Evolutionary conservation across 2,113 vertebrate species (phyloP), one percentile per base, ranked within the genome.

Genomic region (Antechinus stuartii): DNA sequence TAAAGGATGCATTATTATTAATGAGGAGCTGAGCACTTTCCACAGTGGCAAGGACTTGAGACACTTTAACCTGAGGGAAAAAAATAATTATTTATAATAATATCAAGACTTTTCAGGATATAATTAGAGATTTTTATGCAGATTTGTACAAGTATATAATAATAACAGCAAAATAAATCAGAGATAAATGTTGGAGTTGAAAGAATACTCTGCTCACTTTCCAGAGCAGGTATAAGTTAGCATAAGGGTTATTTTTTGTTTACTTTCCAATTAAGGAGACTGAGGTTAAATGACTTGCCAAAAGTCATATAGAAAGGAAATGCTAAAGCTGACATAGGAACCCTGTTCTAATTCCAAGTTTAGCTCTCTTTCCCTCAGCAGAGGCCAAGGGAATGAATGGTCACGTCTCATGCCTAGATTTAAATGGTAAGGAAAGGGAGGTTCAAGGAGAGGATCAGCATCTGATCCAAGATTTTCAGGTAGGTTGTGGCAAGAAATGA

Each of bases 21-120:
- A 99, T 98, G 94, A 99, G 99, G 92, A 97, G 90, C 98, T 99
- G 99, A 24, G 99, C 99, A 54, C 98, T 97, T 93, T 99, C 99
- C 95, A 99, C 98, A 93, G 98, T 97, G 0, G 96, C 61, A 25
- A 99, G 96, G 90, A 99, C 98, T 25, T 97, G 98, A 89, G 96
- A 94, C 92, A 99, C 98, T 98, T 99, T 99, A 91, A 98, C 98
- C 99, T 99, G 95, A 24, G 97, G 97, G 94, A 95, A 94, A 11
- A 97, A 94, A 95, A 35, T 94, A 0, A 0, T 52, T 19, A 2
- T 42, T 42, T 0, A 2, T 25, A 53, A 27, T 1, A 0, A 9
- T 0, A 24, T 9, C 46, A 25, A 19, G 19, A 0, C 12, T 35
- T 0, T 35, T 3, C 91, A 16, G 49, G 30, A 30, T 53, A 76